Evolutionary conservation across 2,113 vertebrate species (phyloP).

Genomic region (Plotosus lineatus): DNA sequence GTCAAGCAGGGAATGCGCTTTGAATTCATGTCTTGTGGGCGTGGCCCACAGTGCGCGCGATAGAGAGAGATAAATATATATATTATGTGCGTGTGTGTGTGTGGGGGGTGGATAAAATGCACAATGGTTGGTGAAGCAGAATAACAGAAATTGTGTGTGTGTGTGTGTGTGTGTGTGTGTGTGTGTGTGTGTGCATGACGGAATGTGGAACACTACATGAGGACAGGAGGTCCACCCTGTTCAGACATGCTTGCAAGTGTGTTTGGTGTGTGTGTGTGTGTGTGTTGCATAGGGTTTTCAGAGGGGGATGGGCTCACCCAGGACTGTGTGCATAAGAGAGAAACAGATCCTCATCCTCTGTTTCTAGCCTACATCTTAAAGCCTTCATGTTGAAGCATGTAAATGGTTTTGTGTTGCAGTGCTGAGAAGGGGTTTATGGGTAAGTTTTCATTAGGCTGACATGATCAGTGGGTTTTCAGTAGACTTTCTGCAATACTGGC

Average conservation of each 20-base stretch:
- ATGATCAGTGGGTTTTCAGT: neutral
- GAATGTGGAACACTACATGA: conserved; percentile 41
- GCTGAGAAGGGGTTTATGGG: neutral
- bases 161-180: conserved; percentile 27
- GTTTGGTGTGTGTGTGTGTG: conserved; percentile 8
- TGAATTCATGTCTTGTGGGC: no score
- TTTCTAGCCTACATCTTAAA: neutral
- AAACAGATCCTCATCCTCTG: neutral
- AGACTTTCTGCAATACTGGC: neutral
- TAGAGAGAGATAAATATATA: no score
- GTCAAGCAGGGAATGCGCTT: no score
- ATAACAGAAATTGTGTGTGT: conserved; percentile 5
- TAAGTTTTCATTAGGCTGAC: neutral
- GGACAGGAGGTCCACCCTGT: conserved; percentile 39
- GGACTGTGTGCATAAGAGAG: neutral
- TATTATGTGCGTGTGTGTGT: neutral
- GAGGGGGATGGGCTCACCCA: conserved; percentile 16
- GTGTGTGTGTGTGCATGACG: neutral
- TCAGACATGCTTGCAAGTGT: conserved; percentile 21
- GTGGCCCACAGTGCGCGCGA: no score
- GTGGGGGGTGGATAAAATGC: neutral
- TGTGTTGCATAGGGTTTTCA: conserved; percentile 19
- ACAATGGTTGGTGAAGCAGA: neutral
- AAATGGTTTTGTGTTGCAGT: neutral
- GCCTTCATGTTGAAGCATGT: neutral